A percentile compares a stretch with the other conserved stretches of the same genome.
Evolutionary conservation across 2,797 vertebrate species (phyloP).

Genomic region (Sternotherus odoratus): DNA sequence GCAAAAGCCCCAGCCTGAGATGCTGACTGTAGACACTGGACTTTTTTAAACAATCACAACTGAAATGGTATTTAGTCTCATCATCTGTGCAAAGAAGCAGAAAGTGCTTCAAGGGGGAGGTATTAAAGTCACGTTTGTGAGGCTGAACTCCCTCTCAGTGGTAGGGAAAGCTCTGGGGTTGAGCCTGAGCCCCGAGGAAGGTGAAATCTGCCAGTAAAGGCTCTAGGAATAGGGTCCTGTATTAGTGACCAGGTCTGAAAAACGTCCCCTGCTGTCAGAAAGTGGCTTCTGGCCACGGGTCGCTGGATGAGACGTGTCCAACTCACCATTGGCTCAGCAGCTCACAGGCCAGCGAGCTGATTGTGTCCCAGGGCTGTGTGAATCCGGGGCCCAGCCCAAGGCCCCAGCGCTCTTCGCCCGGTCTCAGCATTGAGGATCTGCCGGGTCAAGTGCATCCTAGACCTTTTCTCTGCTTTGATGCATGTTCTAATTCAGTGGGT

Average conservation of each 20-base stretch:
- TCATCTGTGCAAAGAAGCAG: not conserved
- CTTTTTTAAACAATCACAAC: not conserved
- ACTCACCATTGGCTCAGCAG: not conserved
- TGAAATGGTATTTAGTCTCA: slow-evolving; percentile 30
- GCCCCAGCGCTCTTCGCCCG: no score
- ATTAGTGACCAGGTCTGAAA: fast-evolving
- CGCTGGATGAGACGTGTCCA: fast-evolving
- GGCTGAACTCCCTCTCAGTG: not conserved
- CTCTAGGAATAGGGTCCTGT: fast-evolving
- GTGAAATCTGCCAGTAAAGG: fast-evolving
- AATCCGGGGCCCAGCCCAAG: not conserved
- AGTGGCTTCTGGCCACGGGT: not conserved
- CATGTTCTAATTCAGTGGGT: not conserved
- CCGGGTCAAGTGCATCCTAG: fast-evolving
- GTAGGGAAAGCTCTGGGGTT: not conserved
- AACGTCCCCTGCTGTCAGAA: fast-evolving
- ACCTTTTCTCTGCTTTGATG: not conserved
- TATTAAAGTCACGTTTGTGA: slow-evolving; percentile 44
- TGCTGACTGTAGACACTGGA: not conserved
- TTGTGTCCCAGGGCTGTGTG: not conserved
- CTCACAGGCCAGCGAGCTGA: not conserved
- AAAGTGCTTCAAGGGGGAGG: slow-evolving; percentile 7
- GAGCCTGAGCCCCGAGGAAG: not conserved
- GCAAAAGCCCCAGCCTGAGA: slow-evolving; percentile 31
- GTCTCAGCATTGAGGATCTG: not conserved